These are phyloP conservation scores for Epirrhoe tristata DNA, from an alignment of 2,888 invertebrate genomes.

Conservation along the genomic window DNA sequence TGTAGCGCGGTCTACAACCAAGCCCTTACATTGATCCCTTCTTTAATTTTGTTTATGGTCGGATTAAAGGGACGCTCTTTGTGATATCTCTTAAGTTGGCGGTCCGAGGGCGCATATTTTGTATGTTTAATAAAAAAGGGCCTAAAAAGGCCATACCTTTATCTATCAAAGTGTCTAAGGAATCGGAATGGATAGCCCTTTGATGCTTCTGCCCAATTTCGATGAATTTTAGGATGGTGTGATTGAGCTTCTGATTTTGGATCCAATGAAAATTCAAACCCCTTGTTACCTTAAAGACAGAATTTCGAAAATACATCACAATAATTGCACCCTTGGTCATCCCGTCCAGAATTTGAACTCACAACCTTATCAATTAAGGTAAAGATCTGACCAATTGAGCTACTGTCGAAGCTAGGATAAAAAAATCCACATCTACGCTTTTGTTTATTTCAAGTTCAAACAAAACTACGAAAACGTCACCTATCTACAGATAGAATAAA, in stretches of 20 bases:
- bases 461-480: neutral
- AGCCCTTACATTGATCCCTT: conserved; percentile 33
- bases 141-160: conserved; percentile 16
- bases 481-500: neutral
- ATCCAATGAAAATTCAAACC: neutral
- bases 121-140: conserved; percentile 55
- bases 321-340: no score
- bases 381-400: no score
- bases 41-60: conserved; percentile 68
- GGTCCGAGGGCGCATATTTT: conserved; percentile 51
- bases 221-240: neutral
- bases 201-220: conserved; percentile 11
- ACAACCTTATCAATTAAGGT: no score
- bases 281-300: no score
- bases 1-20: neutral
- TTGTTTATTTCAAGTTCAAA: neutral
- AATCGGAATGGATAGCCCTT: conserved; percentile 19
- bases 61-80: conserved; percentile 66
- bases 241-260: neutral
- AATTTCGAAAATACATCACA: no score
- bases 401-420: no score
- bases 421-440: neutral
- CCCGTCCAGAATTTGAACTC: no score
- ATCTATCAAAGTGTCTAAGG: conserved; percentile 23
- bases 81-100: conserved; percentile 54